Evolutionary conservation across 2,888 invertebrate genomes (phyloP).

Genomic region (Timandra comae): DNA sequence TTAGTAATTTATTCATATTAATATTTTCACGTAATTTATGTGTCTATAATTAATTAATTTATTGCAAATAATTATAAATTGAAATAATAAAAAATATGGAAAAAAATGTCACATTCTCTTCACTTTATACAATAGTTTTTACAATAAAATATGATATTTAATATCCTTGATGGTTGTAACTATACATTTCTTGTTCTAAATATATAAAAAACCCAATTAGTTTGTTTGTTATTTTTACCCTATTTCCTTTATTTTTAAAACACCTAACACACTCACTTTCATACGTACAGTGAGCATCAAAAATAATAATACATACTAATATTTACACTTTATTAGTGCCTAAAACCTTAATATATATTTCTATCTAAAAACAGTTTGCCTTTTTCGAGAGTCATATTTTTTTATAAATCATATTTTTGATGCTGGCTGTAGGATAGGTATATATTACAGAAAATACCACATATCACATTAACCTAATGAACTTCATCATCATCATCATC

Average conservation of each 20-base stretch:
- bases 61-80: slow-evolving; percentile 70
- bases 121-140: slow-evolving; percentile 78
- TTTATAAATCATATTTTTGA: too few relatives aligned
- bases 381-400: neutral
- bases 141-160: slow-evolving; percentile 78
- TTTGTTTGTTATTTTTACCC: slow-evolving; percentile 33
- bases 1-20: slow-evolving; percentile 69
- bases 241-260: neutral
- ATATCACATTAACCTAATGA: too few relatives aligned
- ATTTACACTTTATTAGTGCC: neutral
- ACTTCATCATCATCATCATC: too few relatives aligned
- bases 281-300: neutral
- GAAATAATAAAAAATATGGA: slow-evolving; percentile 55
- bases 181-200: slow-evolving; percentile 79
- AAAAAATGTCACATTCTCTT: slow-evolving; percentile 74
- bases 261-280: too few relatives aligned
- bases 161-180: slow-evolving; percentile 79
- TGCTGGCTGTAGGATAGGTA: too few relatives aligned
- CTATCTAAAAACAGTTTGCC: neutral
- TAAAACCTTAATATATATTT: neutral
- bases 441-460: too few relatives aligned
- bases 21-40: slow-evolving; percentile 75
- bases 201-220: slow-evolving; percentile 69
- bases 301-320: neutral
- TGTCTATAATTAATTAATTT: slow-evolving; percentile 75